These are phyloP conservation scores for Cranoglanis bouderius DNA, from an alignment of 2,113 vertebrate species.

Conservation along the genomic window DNA sequence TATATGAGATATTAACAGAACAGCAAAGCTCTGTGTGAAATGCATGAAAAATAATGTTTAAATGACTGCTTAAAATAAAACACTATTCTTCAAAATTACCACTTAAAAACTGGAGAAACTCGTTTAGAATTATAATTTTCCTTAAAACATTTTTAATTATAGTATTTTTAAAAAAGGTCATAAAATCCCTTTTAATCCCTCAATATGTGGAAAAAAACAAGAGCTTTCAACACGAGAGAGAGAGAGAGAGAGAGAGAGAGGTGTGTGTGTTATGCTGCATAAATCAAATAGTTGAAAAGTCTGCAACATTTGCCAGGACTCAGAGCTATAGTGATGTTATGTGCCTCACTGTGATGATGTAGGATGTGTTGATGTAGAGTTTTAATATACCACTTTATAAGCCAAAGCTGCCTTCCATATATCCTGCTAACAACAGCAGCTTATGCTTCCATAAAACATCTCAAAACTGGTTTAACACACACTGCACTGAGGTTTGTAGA, in stretches of 20 bases:
- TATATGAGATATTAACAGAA: too few species aligned
- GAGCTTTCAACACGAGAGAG: neutral
- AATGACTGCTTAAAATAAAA: neutral
- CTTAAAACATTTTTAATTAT: neutral
- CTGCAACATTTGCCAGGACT: neutral
- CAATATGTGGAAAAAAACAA: neutral
- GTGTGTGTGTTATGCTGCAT: too few species aligned
- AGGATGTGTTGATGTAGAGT: neutral
- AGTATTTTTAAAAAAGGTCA: neutral
- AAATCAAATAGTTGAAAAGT: neutral
- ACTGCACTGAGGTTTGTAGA: neutral
- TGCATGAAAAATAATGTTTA: neutral
- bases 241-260: too few species aligned
- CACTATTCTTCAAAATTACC: neutral
- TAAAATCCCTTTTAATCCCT: neutral
- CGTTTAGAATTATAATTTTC: neutral
- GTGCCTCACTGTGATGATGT: neutral
- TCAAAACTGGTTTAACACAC: neutral
- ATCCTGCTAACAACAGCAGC: neutral
- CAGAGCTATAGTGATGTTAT: neutral
- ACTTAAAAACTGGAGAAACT: neutral
- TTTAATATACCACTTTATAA: neutral
- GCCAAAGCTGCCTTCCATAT: neutral
- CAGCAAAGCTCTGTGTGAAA: neutral
- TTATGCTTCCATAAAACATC: neutral